Evolutionary conservation across 2,797 vertebrate genomes (phyloP).

Genomic region (Fratercula arctica): DNA sequence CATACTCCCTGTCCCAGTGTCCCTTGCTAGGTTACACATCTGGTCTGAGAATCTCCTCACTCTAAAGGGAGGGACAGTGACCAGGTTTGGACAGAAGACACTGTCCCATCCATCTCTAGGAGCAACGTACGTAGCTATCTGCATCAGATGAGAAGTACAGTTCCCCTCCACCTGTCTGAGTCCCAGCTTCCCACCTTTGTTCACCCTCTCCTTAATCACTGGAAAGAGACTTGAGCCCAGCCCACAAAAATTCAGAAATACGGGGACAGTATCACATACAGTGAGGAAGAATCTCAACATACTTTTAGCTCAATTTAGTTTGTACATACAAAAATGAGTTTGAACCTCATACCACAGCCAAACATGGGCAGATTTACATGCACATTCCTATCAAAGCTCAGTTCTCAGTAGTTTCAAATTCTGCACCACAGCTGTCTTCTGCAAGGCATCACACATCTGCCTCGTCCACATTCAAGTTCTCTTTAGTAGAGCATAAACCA

Average conservation of each 20-base stretch:
- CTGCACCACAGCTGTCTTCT: not conserved
- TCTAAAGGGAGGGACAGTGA: not conserved
- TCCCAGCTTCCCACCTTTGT: not conserved
- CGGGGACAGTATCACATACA: not conserved
- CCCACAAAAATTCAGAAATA: not conserved
- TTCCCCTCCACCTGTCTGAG: fast-evolving
- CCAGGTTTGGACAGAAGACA: not conserved
- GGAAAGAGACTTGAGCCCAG: not conserved
- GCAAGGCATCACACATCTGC: not conserved
- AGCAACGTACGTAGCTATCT: not conserved
- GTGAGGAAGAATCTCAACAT: not conserved
- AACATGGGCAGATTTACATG: not conserved
- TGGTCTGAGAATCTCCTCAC: not conserved
- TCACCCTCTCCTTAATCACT: not conserved
- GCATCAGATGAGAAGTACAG: not conserved
- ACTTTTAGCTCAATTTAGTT: not conserved
- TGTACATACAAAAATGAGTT: not conserved
- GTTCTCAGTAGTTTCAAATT: not conserved
- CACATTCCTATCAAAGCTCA: not conserved
- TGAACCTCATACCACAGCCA: not conserved
- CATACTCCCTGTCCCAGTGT: not conserved
- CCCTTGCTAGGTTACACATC: not conserved
- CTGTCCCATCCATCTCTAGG: not conserved
- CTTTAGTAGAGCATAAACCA: not conserved
- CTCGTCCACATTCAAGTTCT: not conserved